Base-by-base conservation (phyloP, 1,140 invertebrate genomes). In the Drosophila trapezifrons region DNA sequence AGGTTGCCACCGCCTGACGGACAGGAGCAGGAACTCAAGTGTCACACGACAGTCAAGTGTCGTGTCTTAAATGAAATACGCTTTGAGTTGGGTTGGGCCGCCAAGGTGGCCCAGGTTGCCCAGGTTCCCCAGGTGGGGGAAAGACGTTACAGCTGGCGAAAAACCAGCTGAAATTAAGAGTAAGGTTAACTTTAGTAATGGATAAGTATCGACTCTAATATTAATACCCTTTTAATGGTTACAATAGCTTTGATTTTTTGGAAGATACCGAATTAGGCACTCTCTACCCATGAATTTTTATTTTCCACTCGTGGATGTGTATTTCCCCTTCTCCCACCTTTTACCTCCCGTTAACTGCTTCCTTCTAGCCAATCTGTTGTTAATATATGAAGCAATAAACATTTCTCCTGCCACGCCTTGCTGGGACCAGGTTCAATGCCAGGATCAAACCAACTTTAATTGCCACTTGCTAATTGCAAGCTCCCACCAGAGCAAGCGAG, bases 11-110 rank as follows among this genome's bases (percentile, higher is more conserved):
- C 57, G 47, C 17, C 65, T 86, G 83, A 87, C 78, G 83, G 76
- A 87, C 71, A 87, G 62, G 70, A 58, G 52, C 58, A 64, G 70
- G 45, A 78, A 49, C 72, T 77, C 42, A 57, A 65, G 46, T 85
- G 81, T 85, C 81, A 86, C 73, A 81, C 84, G 81, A 81, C 81
- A 84, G 81, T 84, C 81, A 84, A 84, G 81, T 84, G 81, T 84
- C 81, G 78, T 72, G 83, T 80, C 83, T 84, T 79, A 77, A 75
- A 80, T 77, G 77, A 85, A 84, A 85, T 80, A 77, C 65, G 60
- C 78, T 76, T 84, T 84, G 80, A 84, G 80, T 70, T 75, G 73
- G 80, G 80, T 80, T 78, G 43, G 43, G 60, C 17, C 25, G 51
- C 18, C 15, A 32, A 51, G 47, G 27, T 32, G 47, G 47, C 0